These are phyloP conservation scores for Craseonycteris thonglongyai DNA, from an alignment of 2,113 vertebrate species.

Conservation along the genomic window DNA sequence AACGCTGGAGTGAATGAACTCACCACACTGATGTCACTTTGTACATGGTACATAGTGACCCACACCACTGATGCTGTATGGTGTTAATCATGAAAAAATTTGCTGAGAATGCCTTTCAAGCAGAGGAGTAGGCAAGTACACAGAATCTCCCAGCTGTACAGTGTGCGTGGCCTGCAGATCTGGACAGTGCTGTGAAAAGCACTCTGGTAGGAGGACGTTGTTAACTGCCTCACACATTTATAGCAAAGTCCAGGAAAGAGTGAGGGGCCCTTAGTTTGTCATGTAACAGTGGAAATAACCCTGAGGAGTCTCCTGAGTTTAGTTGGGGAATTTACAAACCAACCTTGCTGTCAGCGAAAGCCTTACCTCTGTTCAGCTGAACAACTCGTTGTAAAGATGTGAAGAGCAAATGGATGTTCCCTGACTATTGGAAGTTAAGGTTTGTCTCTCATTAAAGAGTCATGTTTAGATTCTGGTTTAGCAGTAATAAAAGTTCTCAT, in stretches of 20 bases:
- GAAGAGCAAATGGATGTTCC: neutral
- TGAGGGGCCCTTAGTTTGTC: neutral
- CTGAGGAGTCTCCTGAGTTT: neutral
- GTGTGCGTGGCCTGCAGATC: neutral
- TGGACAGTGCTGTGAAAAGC: neutral
- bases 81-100: neutral
- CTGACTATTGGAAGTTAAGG: neutral
- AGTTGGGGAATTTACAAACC: neutral
- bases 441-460: neutral
- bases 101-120: neutral
- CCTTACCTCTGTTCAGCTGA: neutral
- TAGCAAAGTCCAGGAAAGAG: neutral
- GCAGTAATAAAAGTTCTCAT: neutral
- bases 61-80: neutral
- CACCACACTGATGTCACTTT: neutral
- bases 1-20: neutral
- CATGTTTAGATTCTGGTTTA: neutral
- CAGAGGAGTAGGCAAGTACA: neutral
- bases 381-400: neutral
- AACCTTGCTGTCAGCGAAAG: neutral
- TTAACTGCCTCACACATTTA: neutral
- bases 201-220: neutral
- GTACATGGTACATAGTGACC: neutral
- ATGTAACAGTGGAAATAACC: neutral
- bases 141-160: neutral